Conservation (phyloP, 2,113 vertebrate species). For the Uria aalge region DNA sequence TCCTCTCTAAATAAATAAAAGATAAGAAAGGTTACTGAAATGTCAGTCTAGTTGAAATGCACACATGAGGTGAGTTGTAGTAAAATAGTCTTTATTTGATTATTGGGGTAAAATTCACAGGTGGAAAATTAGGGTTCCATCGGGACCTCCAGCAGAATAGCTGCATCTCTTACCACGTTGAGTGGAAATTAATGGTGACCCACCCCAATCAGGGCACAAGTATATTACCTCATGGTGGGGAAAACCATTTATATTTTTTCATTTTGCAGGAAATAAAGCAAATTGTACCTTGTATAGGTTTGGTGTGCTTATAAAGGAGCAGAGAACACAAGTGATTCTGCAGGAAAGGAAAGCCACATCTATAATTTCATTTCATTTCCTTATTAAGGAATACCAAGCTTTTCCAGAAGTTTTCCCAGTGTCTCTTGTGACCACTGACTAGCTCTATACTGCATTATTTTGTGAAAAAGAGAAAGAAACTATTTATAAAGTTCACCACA, state of each 20-base stretch:
- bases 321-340: neutral
- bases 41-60: neutral
- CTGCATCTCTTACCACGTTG: neutral
- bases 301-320: neutral
- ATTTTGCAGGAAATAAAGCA: neutral
- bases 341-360: neutral
- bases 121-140: neutral
- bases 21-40: neutral
- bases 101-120: neutral
- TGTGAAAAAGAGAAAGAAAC: conserved; percentile 14
- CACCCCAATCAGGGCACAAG: neutral
- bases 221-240: neutral
- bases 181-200: neutral
- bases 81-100: neutral
- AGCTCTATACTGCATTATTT: neutral
- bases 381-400: neutral
- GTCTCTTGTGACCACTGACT: neutral
- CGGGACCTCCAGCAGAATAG: neutral
- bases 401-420: neutral
- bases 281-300: neutral
- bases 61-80: neutral
- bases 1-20: neutral
- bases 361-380: neutral
- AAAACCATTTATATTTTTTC: neutral
- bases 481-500: neutral